These are phyloP conservation scores for Cerastis leucographa DNA, from an alignment of 2,888 invertebrate species.

Conservation along the genomic window DNA sequence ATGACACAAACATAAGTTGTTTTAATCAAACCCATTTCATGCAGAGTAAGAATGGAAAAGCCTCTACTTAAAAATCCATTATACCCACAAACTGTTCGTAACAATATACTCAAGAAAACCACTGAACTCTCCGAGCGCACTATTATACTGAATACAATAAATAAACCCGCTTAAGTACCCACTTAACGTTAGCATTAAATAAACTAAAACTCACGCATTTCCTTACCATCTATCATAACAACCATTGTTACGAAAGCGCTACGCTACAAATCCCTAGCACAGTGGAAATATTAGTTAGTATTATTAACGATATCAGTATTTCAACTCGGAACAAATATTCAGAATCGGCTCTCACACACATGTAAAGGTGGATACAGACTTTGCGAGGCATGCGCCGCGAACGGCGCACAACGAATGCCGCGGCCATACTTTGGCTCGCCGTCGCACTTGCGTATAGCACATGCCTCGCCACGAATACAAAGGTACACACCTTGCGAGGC, in stretches of 20 bases:
- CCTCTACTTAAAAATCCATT: conserved; percentile 27
- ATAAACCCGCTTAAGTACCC: conserved; percentile 32
- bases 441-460: too few species aligned
- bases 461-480: too few species aligned
- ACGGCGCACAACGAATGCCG: too few species aligned
- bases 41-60: neutral
- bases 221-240: conserved; percentile 52
- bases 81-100: conserved; percentile 1
- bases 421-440: too few species aligned
- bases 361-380: too few species aligned
- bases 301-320: neutral
- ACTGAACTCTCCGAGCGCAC: neutral
- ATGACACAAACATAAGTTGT: neutral
- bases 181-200: conserved; percentile 42
- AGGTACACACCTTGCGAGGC: too few species aligned
- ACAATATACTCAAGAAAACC: conserved; percentile 24
- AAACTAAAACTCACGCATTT: conserved; percentile 51
- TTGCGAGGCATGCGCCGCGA: too few species aligned
- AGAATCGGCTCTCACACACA: neutral
- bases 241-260: conserved; percentile 63
- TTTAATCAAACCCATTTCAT: neutral
- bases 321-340: neutral
- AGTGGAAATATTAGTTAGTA: neutral
- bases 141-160: conserved; percentile 42
- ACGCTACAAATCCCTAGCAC: conserved; percentile 54